Conservation (phyloP, 2,797 vertebrate genomes). For the Eulemur rubriventer region DNA sequence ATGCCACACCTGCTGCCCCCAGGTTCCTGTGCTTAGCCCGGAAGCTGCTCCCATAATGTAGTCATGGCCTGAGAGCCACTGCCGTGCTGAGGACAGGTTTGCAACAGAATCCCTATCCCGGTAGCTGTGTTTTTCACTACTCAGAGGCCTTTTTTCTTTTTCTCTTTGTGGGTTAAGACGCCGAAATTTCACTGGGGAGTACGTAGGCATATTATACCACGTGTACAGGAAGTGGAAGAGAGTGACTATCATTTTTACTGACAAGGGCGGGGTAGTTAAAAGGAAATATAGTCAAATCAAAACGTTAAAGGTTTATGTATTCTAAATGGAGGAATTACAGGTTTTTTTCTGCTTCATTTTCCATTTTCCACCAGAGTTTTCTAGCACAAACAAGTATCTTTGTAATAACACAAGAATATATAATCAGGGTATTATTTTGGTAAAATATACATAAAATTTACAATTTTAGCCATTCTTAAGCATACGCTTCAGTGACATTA, state of each 20-base stretch:
- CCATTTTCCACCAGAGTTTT: neutral
- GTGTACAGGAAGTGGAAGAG: constrained; percentile 50
- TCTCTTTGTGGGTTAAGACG: neutral
- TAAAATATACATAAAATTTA: neutral
- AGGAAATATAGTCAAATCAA: constrained; percentile 22
- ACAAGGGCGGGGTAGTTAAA: neutral
- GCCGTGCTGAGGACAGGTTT: neutral
- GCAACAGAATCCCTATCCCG: neutral
- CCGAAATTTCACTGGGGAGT: neutral
- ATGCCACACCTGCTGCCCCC: neutral
- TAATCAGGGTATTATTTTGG: neutral
- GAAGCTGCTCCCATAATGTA: neutral
- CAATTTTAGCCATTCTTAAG: neutral
- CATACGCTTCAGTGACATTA: neutral
- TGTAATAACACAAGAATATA: constrained; percentile 21
- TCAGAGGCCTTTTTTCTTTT: neutral
- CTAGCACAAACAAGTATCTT: neutral
- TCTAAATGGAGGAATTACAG: neutral
- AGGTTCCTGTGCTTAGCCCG: neutral
- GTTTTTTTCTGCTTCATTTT: neutral
- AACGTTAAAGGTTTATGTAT: neutral
- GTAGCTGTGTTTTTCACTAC: neutral
- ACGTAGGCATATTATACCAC: neutral
- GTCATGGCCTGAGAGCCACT: neutral
- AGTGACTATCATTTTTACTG: neutral